A percentile compares a stretch with the other conserved stretches of the same genome.
phyloP scores from a whole-genome alignment of 2,113 vertebrate species.

The Anas platyrhynchos region DNA sequence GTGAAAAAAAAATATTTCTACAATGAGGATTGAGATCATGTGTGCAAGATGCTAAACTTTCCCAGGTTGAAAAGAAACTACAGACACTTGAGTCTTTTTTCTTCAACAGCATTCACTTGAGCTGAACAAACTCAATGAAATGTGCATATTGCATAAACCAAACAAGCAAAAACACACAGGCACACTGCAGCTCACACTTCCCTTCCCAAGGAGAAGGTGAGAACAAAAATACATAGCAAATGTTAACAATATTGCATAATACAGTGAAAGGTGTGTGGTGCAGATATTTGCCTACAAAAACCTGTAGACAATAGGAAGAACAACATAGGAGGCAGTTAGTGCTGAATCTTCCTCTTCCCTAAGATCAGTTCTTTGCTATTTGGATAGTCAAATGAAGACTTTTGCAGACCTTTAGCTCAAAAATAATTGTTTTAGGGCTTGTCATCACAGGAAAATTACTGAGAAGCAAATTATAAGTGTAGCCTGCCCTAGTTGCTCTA shows the following conservation, averaged over 20 bases:
- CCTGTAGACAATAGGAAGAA: not conserved
- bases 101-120: not conserved
- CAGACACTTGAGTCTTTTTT: not conserved
- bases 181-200: not conserved
- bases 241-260: not conserved
- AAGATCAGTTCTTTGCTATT: not conserved
- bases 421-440: slow-evolving; percentile 23
- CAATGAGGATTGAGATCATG: not conserved
- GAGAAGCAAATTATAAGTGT: slow-evolving; percentile 9
- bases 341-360: not conserved
- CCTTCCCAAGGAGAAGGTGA: not conserved
- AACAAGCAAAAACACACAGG: not conserved
- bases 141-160: not conserved
- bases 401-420: slow-evolving; percentile 2
- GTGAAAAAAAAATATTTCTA: not conserved
- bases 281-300: not conserved
- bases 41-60: not conserved
- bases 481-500: not conserved
- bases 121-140: not conserved
- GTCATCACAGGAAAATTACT: slow-evolving; percentile 9
- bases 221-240: not conserved
- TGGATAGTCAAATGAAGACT: not conserved
- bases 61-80: not conserved
- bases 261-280: not conserved
- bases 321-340: not conserved